Evolutionary conservation across 2,113 vertebrate species (phyloP).

Genomic region (Neopipo cinnamomea): DNA sequence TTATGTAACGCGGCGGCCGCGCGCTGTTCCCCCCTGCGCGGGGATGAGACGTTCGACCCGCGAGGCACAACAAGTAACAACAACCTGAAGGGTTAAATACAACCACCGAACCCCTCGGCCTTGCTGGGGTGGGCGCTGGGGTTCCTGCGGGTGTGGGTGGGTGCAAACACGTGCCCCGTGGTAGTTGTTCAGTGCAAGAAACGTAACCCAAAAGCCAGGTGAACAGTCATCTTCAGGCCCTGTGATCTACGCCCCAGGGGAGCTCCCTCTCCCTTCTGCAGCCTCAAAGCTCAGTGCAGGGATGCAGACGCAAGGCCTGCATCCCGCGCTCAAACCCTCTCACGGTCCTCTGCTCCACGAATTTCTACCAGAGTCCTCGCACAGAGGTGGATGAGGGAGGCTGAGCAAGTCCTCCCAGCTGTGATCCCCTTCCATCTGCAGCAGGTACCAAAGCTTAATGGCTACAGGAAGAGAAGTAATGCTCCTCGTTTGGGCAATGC

Average conservation of each 20-base stretch:
- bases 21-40: not conserved
- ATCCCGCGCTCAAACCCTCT: not conserved
- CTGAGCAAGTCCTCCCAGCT: not conserved
- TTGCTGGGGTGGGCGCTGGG: not conserved
- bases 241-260: not conserved
- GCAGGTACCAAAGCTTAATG: not conserved
- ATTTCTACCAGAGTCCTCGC: not conserved
- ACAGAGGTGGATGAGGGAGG: not conserved
- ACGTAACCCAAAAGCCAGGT: accelerated
- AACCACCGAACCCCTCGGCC: accelerated
- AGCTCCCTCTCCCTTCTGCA: not conserved
- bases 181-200: not conserved
- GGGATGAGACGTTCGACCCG: not conserved
- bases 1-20: not conserved
- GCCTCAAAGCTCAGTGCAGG: not conserved
- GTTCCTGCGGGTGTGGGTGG: not conserved
- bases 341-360: not conserved
- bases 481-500: not conserved
- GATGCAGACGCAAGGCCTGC: not conserved
- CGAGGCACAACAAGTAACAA: not conserved
- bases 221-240: not conserved
- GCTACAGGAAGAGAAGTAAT: not conserved
- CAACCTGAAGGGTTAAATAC: slow-evolving; percentile 17
- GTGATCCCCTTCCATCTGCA: accelerated
- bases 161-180: accelerated